Evolutionary conservation across 2,113 vertebrate genomes (phyloP).

Genomic region (Dinomys branickii): DNA sequence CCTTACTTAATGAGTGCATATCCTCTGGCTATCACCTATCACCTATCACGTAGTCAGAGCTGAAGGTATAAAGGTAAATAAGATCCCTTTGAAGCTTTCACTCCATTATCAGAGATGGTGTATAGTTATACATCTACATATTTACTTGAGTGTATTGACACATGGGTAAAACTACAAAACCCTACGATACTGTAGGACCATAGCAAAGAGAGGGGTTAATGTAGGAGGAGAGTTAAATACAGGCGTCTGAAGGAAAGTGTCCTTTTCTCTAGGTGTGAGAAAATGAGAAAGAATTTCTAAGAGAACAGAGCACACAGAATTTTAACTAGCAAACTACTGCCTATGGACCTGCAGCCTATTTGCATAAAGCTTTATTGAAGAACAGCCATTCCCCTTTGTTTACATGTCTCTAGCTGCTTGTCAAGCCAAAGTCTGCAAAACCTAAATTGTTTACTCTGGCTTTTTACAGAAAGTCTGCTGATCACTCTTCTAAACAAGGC

Average conservation of each 20-base stretch:
- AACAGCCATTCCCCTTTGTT: neutral
- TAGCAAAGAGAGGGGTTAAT: neutral
- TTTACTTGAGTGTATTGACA: neutral
- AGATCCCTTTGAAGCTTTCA: neutral
- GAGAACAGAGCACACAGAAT: neutral
- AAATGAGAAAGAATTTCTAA: constrained; percentile 4
- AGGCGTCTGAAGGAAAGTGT: neutral
- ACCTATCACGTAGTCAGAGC: neutral
- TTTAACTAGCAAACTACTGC: neutral
- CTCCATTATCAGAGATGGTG: neutral
- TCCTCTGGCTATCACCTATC: neutral
- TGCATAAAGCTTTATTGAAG: neutral
- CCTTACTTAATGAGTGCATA: neutral
- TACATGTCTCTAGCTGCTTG: neutral
- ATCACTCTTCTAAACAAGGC: neutral
- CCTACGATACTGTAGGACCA: neutral
- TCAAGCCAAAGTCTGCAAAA: neutral
- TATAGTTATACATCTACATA: neutral
- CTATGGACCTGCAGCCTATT: neutral
- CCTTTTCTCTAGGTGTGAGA: neutral
- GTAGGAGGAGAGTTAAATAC: neutral
- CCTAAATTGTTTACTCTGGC: neutral
- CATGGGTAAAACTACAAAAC: neutral
- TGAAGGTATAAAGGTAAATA: neutral
- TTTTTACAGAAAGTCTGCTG: neutral